Base-by-base conservation (phyloP, 2,888 invertebrate genomes). In the Dendrolimus houi region DNA sequence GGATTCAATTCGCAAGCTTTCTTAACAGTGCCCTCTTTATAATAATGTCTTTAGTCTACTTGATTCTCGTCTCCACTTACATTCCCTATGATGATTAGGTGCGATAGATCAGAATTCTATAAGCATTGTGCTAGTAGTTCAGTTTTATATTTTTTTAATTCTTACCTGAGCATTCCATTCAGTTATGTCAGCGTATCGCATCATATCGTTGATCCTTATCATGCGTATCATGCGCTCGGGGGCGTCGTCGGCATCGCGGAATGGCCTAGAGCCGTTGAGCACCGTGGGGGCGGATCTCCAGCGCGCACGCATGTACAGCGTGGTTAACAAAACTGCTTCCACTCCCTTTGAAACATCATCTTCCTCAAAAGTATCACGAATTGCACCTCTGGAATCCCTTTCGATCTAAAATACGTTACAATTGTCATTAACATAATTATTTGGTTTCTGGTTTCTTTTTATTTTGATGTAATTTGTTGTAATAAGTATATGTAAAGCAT, bases 201-300 rank as follows among this genome's bases (percentile, higher is more conserved):
- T 85, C 56, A 81, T 53, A 60, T 90, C 91, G 60, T 90, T 91
- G 55, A 91, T 70, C 56, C 85, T 77, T 56, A 89, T 84, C 86
- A 87, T 88, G 52, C 80, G 77, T 13, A 78, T 67, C n/a, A 70
- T 66, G 52, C 80, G 79, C 6, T 61, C 40, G n/a, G 79, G 71
- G 14, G 72, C 66, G 55, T 62, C 58, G 41, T 63, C 67, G 1
- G 68, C 63, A 60, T 83, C 81, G 47, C 62, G 73, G 62, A 91
- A 90, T 9, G 65, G 66, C 55, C 68, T 67, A 7, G 85, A 79
- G 14, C 81, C 87, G 62, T 91, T 89, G 29, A 91, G 81, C 54
- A 90, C 79, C 1, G 89, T 90, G 55, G 91, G 89, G 58, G 87
- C 75, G 59, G 84, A 71, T 1, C 85, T 82, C 91, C 91, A 91